Evolutionary conservation across 2,797 vertebrate species (phyloP).

Genomic region (Sparidentex hasta): DNA sequence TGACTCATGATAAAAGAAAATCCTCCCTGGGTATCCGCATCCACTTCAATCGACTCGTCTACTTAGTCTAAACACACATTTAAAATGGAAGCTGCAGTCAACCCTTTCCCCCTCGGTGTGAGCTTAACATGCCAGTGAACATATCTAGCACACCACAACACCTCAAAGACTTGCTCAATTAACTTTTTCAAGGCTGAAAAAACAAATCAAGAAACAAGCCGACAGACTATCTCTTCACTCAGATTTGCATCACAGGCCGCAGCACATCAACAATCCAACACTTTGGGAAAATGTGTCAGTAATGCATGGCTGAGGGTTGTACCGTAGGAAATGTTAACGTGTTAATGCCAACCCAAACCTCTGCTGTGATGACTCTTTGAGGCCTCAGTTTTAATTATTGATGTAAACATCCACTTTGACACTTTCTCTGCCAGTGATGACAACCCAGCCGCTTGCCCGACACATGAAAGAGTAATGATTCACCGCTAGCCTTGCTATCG

Average conservation of each 20-base stretch:
- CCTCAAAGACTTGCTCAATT: not conserved
- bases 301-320: constrained; percentile 46
- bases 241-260: constrained; percentile 29
- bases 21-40: too few species aligned
- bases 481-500: constrained; percentile 50
- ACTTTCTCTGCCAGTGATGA: constrained; percentile 67
- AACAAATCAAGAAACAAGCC: not conserved
- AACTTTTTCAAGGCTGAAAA: not conserved
- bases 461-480: constrained; percentile 78
- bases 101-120: not conserved
- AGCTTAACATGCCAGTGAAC: not conserved
- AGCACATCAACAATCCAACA: constrained; percentile 36
- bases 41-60: too few species aligned
- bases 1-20: too few species aligned
- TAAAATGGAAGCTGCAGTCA: not conserved
- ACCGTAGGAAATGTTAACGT: constrained; percentile 56
- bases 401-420: constrained; percentile 78
- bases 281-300: constrained; percentile 40
- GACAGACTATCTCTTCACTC: constrained; percentile 1
- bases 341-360: constrained; percentile 37
- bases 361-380: constrained; percentile 56
- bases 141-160: not conserved
- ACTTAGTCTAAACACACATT: not conserved
- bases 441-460: constrained; percentile 50
- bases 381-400: constrained; percentile 72